Conservation (phyloP, 2,888 invertebrate genomes). For the Apodemia duryi region DNA sequence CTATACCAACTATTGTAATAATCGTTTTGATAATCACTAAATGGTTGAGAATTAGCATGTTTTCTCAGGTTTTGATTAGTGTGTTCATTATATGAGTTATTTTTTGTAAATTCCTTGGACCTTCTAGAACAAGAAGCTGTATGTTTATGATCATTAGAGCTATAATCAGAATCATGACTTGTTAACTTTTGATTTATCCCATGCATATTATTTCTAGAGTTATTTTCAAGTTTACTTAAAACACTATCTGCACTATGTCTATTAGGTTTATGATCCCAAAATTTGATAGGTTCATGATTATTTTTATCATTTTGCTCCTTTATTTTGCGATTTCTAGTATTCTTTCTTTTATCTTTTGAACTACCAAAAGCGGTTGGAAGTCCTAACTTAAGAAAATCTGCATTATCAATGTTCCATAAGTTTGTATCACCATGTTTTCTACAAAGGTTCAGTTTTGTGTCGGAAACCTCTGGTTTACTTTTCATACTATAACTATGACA, state of each 20-base stretch:
- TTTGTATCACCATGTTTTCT: not conserved
- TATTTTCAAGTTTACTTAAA: conserved; percentile 3
- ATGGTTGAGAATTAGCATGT: not conserved
- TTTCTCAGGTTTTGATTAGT: not conserved
- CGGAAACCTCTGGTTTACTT: conserved; percentile 12
- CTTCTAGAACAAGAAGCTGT: not conserved
- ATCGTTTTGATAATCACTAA: conserved; percentile 5
- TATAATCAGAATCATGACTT: not conserved
- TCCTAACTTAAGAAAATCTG: conserved; percentile 33
- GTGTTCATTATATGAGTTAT: not conserved
- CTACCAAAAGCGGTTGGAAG: conserved; percentile 44
- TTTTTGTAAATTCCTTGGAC: not conserved
- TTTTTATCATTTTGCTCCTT: conserved; percentile 3
- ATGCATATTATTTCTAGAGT: conserved; percentile 8
- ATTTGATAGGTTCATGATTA: conserved; percentile 2
- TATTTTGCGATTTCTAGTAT: not conserved
- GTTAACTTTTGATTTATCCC: not conserved
- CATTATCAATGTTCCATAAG: conserved; percentile 13
- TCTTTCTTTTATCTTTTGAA: conserved; percentile 31
- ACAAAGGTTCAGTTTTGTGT: conserved; percentile 1
- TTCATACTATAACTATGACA: not conserved
- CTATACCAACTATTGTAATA: conserved; percentile 49
- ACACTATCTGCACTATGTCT: not conserved
- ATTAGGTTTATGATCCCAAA: conserved; percentile 3
- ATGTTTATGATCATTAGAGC: conserved; percentile 6